A percentile compares a stretch with the other conserved stretches of the same genome.
These are phyloP conservation scores for Rutpela maculata DNA, from an alignment of 2,888 invertebrate species.

Conservation along the genomic window DNA sequence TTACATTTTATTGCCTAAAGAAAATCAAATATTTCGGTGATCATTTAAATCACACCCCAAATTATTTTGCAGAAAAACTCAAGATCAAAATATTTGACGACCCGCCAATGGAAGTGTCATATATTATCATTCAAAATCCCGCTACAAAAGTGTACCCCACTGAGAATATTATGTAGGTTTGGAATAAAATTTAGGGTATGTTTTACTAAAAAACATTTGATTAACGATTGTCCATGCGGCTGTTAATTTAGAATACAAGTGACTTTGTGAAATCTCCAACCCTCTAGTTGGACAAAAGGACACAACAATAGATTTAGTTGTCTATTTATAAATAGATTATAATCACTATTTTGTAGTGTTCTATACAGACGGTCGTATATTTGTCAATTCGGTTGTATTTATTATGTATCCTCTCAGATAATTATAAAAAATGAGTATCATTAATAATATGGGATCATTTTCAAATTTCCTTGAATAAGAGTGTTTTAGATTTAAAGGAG, in stretches of 20 bases:
- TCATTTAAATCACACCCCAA: too few relatives aligned
- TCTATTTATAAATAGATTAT: conserved; percentile 40
- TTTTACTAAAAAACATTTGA: conserved; percentile 58
- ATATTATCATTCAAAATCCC: conserved; percentile 46
- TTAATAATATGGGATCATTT: conserved; percentile 17
- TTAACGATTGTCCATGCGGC: conserved; percentile 60
- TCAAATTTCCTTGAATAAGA: conserved; percentile 9
- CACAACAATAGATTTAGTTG: conserved; percentile 39
- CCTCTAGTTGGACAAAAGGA: conserved; percentile 37
- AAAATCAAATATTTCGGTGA: too few relatives aligned
- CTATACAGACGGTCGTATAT: conserved; percentile 25
- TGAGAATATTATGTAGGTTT: conserved; percentile 57
- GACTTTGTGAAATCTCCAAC: conserved; percentile 51
- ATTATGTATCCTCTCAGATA: conserved; percentile 30
- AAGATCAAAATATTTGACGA: background rate
- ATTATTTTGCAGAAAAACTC: too few relatives aligned
- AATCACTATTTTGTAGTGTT: conserved; percentile 37
- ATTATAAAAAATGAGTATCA: conserved; percentile 28
- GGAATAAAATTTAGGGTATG: conserved; percentile 55
- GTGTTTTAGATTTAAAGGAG: conserved; percentile 1
- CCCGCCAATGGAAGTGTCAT: conserved; percentile 21
- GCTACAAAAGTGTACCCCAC: conserved; percentile 55
- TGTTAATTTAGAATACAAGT: conserved; percentile 54
- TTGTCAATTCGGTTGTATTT: conserved; percentile 29
- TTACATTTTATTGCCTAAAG: too few relatives aligned